Evolutionary conservation across 2,888 invertebrate genomes (phyloP), one percentile per base, ranked within the genome.

Genomic region (Scaptomyza caliginosa): DNA sequence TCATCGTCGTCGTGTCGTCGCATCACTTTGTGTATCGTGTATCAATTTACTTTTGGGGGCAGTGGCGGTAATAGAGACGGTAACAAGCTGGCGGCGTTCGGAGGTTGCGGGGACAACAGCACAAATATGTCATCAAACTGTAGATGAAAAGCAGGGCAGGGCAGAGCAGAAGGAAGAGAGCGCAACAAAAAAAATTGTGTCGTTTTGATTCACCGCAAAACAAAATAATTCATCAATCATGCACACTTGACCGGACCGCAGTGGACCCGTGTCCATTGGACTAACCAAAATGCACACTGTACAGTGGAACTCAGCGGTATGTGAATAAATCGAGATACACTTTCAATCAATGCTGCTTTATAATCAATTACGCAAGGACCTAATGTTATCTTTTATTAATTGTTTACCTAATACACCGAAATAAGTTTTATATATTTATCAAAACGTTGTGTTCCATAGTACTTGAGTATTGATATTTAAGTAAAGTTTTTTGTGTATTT

Each of bases 201-300:
- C 77, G 84, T 88, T 88, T 84, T 87, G 88, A 84, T 88, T 73
- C 76, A 75, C 84, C 84, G 86, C 86, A 87, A 77, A 83, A 77
- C 86, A 83, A 83, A 84, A 86, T 83, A 88, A 65, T 88, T 86
- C 84, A 84, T 84, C 84, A 84, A 84, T 84, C 84, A 88, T 84
- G 84, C 73, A 83, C 84, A 84, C 86, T 84, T 88, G 84, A 86
- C 80, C 88, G 86, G 68, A 34, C 58, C 52, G 46, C 21, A 39
- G 13, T 45, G 64, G 21, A 55, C 45, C 62, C 48, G 34, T 52
- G 49, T 54, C 52, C 52, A 38, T 57, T 55, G 34, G 58, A 50
- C 58, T 45, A 57, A 67, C 24, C 45, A 55, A 58, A 26, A 23
- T 46, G 24, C 55, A 21, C 24, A 46, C 26, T n/a, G 51, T 48